Conservation (phyloP, 2,797 vertebrate species). For the Silurus lanzhouensis region DNA sequence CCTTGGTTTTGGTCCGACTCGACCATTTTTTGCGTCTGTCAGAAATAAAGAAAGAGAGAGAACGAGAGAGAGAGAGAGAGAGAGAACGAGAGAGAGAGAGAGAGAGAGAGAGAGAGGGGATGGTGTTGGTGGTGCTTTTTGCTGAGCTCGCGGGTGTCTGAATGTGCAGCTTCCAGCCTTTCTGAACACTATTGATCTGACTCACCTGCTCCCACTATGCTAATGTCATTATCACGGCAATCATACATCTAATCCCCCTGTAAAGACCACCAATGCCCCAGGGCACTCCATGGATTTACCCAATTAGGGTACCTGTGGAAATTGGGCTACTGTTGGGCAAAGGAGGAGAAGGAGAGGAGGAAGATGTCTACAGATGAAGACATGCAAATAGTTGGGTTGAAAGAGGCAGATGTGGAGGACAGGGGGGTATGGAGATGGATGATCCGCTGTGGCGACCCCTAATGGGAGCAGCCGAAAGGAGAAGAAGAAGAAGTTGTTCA, state of each 20-base stretch:
- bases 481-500: too few relatives aligned
- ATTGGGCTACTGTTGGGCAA: too few relatives aligned
- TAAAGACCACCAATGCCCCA: not conserved
- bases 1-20: conserved; percentile 6
- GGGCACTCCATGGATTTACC: not conserved
- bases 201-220: conserved; percentile 24
- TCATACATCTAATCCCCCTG: conserved; percentile 6
- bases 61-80: conserved; percentile 1
- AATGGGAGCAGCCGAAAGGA: too few relatives aligned
- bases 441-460: too few relatives aligned
- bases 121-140: conserved; percentile 22
- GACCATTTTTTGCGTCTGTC: conserved; percentile 11
- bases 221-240: conserved; percentile 38
- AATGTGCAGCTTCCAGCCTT: conserved; percentile 10
- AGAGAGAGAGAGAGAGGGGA: not conserved
- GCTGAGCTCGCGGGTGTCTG: conserved; percentile 54
- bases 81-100: not conserved
- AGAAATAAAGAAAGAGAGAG: not conserved
- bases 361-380: too few relatives aligned
- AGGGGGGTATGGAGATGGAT: too few relatives aligned
- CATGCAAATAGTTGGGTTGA: too few relatives aligned
- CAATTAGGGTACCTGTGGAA: not conserved
- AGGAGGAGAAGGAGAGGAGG: too few relatives aligned
- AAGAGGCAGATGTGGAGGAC: too few relatives aligned
- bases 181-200: conserved; percentile 26